These are phyloP conservation scores for Hydropsyche betteni DNA, from an alignment of 2,888 invertebrate species.

Conservation along the genomic window DNA sequence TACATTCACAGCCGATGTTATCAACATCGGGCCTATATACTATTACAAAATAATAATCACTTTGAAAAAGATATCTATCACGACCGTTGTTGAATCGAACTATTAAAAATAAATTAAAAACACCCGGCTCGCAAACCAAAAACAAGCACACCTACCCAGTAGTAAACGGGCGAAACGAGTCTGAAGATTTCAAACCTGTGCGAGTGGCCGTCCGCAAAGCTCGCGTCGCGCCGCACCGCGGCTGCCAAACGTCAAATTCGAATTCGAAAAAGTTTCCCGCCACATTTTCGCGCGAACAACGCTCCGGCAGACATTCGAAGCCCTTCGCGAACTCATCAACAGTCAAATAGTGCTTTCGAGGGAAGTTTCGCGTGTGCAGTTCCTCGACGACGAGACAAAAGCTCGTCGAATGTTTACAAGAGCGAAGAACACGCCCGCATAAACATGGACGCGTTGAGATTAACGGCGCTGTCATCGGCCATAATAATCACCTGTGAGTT, in stretches of 20 bases:
- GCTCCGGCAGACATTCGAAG: too few relatives aligned
- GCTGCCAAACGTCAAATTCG: constrained; percentile 6
- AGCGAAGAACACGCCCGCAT: not conserved
- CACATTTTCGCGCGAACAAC: not conserved
- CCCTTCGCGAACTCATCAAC: too few relatives aligned
- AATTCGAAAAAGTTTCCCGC: constrained; percentile 8
- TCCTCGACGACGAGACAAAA: not conserved
- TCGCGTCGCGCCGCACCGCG: not conserved
- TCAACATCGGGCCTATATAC: too few relatives aligned
- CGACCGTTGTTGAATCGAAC: not conserved
- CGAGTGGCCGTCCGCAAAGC: not conserved
- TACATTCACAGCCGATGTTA: too few relatives aligned
- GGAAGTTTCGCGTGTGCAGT: too few relatives aligned
- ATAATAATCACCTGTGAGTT: constrained; percentile 19
- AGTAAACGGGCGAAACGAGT: constrained; percentile 20
- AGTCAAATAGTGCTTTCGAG: too few relatives aligned
- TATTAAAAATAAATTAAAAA: not conserved
- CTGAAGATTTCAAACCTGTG: constrained; percentile 1
- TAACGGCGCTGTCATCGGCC: constrained; percentile 16
- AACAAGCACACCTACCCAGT: constrained; percentile 6
- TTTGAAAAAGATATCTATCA: not conserved
- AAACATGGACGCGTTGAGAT: constrained; percentile 13
- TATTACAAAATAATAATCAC: too few relatives aligned
- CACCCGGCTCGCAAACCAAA: not conserved
- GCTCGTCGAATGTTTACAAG: too few relatives aligned